Evolutionary conservation across 2,797 vertebrate genomes (phyloP).

Genomic region (Poeciliopsis infans): DNA sequence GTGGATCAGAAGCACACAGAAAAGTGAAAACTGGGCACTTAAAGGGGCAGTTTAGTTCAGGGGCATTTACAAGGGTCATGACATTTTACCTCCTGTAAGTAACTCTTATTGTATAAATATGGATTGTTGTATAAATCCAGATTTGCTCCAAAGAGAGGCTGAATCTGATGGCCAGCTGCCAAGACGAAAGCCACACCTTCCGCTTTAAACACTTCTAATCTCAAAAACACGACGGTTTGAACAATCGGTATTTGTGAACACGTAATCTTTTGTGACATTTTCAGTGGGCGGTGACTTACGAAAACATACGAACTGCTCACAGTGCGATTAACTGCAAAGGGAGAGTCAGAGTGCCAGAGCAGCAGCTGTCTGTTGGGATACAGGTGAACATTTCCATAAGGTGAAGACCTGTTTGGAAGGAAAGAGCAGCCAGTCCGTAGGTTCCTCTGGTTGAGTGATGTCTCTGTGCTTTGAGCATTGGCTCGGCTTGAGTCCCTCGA

Average conservation of each 20-base stretch:
- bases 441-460: slow-evolving; percentile 61
- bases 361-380: neutral
- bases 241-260: neutral
- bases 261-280: neutral
- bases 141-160: neutral
- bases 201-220: neutral
- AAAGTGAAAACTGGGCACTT: neutral
- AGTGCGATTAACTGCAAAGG: neutral
- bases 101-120: neutral
- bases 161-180: neutral
- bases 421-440: slow-evolving; percentile 36
- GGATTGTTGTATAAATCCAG: neutral
- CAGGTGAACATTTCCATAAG: slow-evolving; percentile 44
- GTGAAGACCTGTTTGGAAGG: slow-evolving; percentile 38
- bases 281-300: neutral
- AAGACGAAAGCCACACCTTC: neutral
- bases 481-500: slow-evolving; percentile 13
- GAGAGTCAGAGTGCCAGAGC: neutral
- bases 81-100: neutral
- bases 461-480: slow-evolving; percentile 31
- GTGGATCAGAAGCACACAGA: neutral
- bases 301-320: neutral
- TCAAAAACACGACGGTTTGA: neutral
- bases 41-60: neutral
- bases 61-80: neutral